phyloP scores from a whole-genome alignment of 2,888 invertebrate species.

The Meliscaeva auricollis region DNA sequence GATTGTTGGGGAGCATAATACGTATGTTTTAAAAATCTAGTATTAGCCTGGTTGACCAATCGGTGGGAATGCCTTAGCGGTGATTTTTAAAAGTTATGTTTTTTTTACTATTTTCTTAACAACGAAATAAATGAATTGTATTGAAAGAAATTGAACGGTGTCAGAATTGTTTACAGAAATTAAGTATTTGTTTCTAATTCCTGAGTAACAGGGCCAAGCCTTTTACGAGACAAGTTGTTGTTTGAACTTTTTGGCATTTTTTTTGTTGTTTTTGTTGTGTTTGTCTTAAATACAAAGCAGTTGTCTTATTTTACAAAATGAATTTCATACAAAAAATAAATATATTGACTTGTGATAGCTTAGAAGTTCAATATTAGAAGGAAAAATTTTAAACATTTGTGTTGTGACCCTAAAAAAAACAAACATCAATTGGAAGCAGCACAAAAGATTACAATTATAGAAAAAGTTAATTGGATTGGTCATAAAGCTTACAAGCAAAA shows the following conservation, averaged over 20 bases:
- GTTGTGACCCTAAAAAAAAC: constrained; percentile 19
- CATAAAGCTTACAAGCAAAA: background rate
- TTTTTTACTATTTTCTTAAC: background rate
- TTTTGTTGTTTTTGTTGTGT: too few species aligned
- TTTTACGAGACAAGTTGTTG: background rate
- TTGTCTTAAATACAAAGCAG: background rate
- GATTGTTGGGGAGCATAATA: background rate
- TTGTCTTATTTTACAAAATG: too few species aligned
- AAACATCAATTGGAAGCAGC: background rate
- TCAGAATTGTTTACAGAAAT: background rate
- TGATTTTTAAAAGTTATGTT: constrained; percentile 20
- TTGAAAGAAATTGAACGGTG: background rate
- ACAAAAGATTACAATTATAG: background rate
- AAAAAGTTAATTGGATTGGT: constrained; percentile 23
- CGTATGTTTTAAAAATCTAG: constrained; percentile 37
- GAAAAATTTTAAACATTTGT: background rate
- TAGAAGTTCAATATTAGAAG: background rate
- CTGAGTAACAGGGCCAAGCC: constrained; percentile 48
- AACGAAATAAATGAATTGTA: background rate
- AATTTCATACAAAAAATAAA: too few species aligned
- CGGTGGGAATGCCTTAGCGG: constrained; percentile 37
- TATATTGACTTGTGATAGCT: background rate
- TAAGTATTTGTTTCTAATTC: background rate
- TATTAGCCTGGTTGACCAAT: constrained; percentile 58
- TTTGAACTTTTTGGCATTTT: constrained; percentile 10